Conservation (phyloP, 2,797 vertebrate genomes). For the Hypotaenidia philippensis region DNA sequence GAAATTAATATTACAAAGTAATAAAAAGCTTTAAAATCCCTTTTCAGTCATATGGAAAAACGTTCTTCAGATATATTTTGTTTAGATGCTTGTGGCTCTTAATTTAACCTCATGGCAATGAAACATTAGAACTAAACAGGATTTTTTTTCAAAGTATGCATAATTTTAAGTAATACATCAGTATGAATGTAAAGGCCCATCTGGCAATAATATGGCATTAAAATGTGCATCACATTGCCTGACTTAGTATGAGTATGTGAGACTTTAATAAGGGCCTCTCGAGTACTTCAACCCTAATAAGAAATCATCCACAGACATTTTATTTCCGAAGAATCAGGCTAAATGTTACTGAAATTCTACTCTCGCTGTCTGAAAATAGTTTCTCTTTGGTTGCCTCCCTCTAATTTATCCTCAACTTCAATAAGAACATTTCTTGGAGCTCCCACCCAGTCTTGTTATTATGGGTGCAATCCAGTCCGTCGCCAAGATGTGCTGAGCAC, state of each 20-base stretch:
- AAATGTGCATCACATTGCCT: background rate
- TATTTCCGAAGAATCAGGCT: slow-evolving; percentile 39
- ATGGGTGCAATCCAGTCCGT: background rate
- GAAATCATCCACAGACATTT: background rate
- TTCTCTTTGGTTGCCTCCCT: slow-evolving; percentile 56
- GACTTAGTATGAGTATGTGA: background rate
- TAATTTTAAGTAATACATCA: background rate
- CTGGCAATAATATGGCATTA: background rate
- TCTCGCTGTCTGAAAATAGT: slow-evolving; percentile 25
- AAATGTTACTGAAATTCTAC: slow-evolving; percentile 29
- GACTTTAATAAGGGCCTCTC: background rate
- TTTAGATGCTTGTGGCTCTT: background rate
- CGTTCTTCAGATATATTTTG: background rate
- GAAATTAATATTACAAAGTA: background rate
- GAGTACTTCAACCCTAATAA: background rate
- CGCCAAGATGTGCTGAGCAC: background rate
- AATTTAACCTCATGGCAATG: background rate
- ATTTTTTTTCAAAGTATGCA: background rate
- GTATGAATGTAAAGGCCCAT: background rate
- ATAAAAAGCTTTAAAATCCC: background rate
- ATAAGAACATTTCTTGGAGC: slow-evolving; percentile 30
- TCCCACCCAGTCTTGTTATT: background rate
- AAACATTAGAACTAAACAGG: background rate
- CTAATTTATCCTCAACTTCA: slow-evolving; percentile 62
- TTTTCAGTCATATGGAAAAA: background rate